A percentile compares a stretch with the other conserved stretches of the same genome.
Evolutionary conservation across 2,797 vertebrate genomes (phyloP).

Genomic region (Cyprinodon diabolis): DNA sequence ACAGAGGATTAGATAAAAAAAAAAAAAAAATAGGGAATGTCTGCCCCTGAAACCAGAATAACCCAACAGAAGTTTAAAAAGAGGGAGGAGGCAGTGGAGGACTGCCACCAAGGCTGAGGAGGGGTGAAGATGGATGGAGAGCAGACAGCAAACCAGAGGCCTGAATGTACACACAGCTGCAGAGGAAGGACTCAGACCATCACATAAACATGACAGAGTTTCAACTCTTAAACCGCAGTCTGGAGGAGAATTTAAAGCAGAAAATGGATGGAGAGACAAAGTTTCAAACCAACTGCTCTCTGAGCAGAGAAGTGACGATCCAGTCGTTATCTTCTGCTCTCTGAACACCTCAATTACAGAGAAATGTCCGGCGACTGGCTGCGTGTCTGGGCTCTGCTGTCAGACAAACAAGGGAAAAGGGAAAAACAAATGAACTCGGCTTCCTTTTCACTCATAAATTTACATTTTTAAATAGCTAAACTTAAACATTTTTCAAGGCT

Average conservation of each 20-base stretch:
- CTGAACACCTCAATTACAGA: conserved; percentile 52
- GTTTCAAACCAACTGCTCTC: neutral
- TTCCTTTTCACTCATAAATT: neutral
- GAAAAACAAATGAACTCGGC: neutral
- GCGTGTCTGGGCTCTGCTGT: conserved; percentile 22
- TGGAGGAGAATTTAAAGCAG: neutral
- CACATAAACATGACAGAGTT: conserved; percentile 63
- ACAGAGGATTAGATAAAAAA: conserved; percentile 14
- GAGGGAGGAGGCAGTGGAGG: conserved; percentile 45
- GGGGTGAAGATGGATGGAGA: conserved; percentile 54
- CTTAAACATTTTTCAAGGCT: no score
- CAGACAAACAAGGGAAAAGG: conserved; percentile 7
- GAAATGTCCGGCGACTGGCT: conserved; percentile 66
- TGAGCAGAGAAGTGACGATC: conserved; percentile 33
- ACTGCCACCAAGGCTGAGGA: conserved; percentile 43
- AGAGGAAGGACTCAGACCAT: conserved; percentile 69
- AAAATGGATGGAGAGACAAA: neutral
- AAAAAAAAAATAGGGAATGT: neutral
- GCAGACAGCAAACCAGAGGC: conserved; percentile 49
- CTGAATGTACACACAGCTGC: conserved; percentile 72
- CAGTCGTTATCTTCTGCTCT: conserved; percentile 61
- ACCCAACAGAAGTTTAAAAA: conserved; percentile 31
- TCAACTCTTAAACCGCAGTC: conserved; percentile 32
- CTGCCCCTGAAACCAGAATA: conserved; percentile 32
- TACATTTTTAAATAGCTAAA: neutral